These are phyloP conservation scores for Daboia siamensis DNA, from an alignment of 2,113 vertebrate genomes.

Conservation along the genomic window DNA sequence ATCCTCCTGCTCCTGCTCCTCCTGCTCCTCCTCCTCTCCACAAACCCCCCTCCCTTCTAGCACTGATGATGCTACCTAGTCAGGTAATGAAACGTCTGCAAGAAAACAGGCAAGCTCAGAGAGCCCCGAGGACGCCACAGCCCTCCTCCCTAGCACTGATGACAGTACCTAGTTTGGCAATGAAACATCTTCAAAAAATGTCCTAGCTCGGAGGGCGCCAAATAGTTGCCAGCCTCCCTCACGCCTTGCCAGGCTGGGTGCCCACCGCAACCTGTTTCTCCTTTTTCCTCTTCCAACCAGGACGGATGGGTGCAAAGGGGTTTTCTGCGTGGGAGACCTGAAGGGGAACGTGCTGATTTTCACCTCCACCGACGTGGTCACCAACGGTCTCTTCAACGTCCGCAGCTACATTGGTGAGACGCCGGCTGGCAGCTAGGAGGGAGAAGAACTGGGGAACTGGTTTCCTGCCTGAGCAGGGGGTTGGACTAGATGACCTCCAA, in stretches of 20 bases:
- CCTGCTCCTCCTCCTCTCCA: too few relatives aligned
- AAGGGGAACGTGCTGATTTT: conserved; percentile 63
- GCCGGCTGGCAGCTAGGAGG: rapidly evolving
- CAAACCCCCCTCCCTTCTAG: too few relatives aligned
- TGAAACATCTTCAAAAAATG: background rate
- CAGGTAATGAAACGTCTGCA: too few relatives aligned
- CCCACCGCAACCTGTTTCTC: background rate
- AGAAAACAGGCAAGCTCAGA: background rate
- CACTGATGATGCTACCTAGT: too few relatives aligned
- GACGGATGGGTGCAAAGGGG: conserved; percentile 57
- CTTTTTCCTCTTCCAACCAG: conserved; percentile 29
- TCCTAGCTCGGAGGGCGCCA: background rate
- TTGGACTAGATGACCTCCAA: too few relatives aligned
- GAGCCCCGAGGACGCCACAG: background rate
- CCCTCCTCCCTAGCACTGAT: too few relatives aligned
- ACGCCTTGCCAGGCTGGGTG: background rate
- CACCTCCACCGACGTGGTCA: conserved; percentile 39
- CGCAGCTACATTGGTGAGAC: conserved; percentile 1
- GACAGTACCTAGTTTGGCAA: background rate
- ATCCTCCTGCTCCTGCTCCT: too few relatives aligned
- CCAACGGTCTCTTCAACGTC: conserved; percentile 62
- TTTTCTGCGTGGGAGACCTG: conserved; percentile 64
- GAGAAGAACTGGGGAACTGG: too few relatives aligned
- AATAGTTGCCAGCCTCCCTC: background rate
- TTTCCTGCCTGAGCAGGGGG: too few relatives aligned